A percentile compares a stretch with the other conserved stretches of the same genome.
Conservation (phyloP, 2,113 vertebrate species). For the Spermophilus dauricus region DNA sequence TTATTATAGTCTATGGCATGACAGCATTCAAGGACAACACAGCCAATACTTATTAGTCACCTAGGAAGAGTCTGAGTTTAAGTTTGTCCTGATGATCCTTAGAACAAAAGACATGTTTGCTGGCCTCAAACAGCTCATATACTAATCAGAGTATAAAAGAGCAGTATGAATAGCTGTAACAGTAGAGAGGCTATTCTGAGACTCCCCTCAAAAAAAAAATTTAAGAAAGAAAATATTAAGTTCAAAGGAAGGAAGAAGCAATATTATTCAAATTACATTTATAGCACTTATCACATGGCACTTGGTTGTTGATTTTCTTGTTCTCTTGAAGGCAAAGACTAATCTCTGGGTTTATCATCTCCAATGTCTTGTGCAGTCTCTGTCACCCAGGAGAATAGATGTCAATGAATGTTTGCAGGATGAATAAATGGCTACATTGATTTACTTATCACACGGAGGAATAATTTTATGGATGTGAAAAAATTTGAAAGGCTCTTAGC, state of each 20-base stretch:
- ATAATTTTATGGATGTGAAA: not conserved
- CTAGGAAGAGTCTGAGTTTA: slow-evolving; percentile 9
- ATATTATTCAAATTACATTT: not conserved
- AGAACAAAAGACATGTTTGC: not conserved
- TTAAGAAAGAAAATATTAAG: not conserved
- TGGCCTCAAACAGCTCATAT: not conserved
- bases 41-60: slow-evolving; percentile 8
- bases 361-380: not conserved
- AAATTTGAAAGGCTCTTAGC: slow-evolving; percentile 7
- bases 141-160: not conserved
- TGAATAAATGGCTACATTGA: not conserved
- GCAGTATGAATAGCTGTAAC: not conserved
- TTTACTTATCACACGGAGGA: not conserved
- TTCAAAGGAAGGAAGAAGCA: not conserved
- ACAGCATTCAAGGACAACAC: not conserved
- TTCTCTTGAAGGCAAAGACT: slow-evolving; percentile 25
- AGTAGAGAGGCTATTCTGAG: not conserved
- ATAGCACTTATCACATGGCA: not conserved
- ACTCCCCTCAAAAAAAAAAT: slow-evolving; percentile 17
- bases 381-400: not conserved
- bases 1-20: not conserved
- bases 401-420: not conserved
- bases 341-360: not conserved
- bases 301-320: slow-evolving; percentile 44
- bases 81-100: not conserved